Evolutionary conservation across 2,113 vertebrate genomes (phyloP), one percentile per base, ranked within the genome.

Genomic region (Conger conger): DNA sequence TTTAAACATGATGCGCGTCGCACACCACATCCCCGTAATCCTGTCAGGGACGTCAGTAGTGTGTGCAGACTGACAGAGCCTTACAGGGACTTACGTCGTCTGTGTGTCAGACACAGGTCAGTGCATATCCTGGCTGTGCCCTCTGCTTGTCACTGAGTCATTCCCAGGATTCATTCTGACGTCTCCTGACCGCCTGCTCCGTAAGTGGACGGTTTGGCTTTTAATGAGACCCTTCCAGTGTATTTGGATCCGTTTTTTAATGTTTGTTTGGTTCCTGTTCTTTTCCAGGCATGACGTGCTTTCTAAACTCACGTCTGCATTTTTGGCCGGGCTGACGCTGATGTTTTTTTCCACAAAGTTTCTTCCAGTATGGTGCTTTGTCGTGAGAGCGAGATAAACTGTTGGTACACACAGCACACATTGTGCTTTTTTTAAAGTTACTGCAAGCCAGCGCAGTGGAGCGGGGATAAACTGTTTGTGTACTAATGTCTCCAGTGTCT

Each of bases 401-500:
- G n/a, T n/a, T n/a, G n/a, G 33, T 27, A 20, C 36, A 40, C 17
- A 82, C 54, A 38, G 20, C 45, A 82, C 45, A 20, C 17, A 42
- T 37, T 18, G 18, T 76, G 38, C 23, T 78, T n/a, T 63, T 13
- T 36, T 37, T 53, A n/a, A 38, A 38, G 16, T 79, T 80, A 78
- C 60, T 33, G 7, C 53, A 17, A 7, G 23, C 42, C 33, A 33
- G 50, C 15, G 45, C 82, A 79, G 15, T 79, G 79, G 54, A 80
- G 15, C 53, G n/a, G 82, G 40, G 35, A 79, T 23, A 82, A 81
- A 82, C 85, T 76, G 11, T 73, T 84, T 81, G 30, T 57, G 73
- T 68, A 77, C 80, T 68, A 86, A 88, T 82, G 77, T 57, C 16
- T 27, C 11, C 20, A 57, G 45, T 36, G 81, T 60, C 79, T 57